These are phyloP conservation scores for Apocheima hispidaria DNA, from an alignment of 2,888 invertebrate genomes.

Conservation along the genomic window DNA sequence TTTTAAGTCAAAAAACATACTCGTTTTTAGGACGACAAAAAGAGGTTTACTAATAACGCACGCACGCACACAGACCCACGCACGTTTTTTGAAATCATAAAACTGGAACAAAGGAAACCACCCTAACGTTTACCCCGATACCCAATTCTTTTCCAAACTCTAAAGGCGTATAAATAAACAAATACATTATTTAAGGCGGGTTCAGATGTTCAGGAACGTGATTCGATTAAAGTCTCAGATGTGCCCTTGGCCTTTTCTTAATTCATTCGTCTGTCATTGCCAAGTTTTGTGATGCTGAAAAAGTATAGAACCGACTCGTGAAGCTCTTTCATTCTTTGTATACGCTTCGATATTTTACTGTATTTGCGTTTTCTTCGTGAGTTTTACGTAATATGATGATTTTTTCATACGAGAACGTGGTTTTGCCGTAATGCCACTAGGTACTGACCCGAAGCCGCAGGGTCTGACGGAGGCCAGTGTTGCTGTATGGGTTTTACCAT, in stretches of 20 bases:
- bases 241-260: constrained; percentile 32
- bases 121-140: constrained; percentile 10
- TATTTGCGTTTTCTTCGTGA: constrained; percentile 2
- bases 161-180: constrained; percentile 34
- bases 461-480: too few species aligned
- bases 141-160: constrained; percentile 21
- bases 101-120: constrained; percentile 5
- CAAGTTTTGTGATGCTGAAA: constrained; percentile 31
- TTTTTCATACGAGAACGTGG: neutral
- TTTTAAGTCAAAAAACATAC: too few species aligned
- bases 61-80: too few species aligned
- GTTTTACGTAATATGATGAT: too few species aligned
- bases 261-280: constrained; percentile 30
- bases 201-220: constrained; percentile 35
- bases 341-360: constrained; percentile 12
- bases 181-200: constrained; percentile 37
- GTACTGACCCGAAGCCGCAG: too few species aligned
- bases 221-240: constrained; percentile 37
- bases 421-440: too few species aligned
- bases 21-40: too few species aligned
- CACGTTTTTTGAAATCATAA: neutral
- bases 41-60: too few species aligned
- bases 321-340: constrained; percentile 9
- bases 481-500: too few species aligned
- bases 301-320: too few species aligned